phyloP scores from a whole-genome alignment of 2,888 invertebrate species.

The Plagodis dolabraria region DNA sequence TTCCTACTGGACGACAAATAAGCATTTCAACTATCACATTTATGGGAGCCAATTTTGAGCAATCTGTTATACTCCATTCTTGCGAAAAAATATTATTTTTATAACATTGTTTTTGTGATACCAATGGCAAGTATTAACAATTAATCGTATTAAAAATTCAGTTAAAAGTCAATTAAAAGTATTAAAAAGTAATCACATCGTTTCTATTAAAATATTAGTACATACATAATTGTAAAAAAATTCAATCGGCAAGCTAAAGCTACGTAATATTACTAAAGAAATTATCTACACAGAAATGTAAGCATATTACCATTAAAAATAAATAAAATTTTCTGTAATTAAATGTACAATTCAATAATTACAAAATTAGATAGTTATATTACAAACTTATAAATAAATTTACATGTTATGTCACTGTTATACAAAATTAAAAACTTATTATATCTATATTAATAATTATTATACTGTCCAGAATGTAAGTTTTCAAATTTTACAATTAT shows the following conservation, averaged over 20 bases:
- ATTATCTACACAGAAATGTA: constrained; percentile 62
- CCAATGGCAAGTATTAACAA: constrained; percentile 65
- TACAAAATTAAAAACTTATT: constrained; percentile 51
- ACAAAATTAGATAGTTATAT: constrained; percentile 15
- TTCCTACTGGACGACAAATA: constrained; percentile 51
- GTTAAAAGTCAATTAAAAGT: too few species aligned
- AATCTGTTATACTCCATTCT: constrained; percentile 28
- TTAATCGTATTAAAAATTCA: too few species aligned
- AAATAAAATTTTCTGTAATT: constrained; percentile 50
- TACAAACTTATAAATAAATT: constrained; percentile 26
- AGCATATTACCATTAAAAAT: constrained; percentile 57
- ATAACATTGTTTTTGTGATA: constrained; percentile 56
- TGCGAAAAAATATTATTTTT: constrained; percentile 10
- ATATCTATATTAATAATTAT: constrained; percentile 35
- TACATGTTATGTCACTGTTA: constrained; percentile 47
- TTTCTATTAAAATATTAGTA: constrained; percentile 33
- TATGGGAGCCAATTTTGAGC: constrained; percentile 33
- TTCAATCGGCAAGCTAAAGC: constrained; percentile 67
- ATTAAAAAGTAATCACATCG: constrained; percentile 41
- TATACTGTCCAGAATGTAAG: too few species aligned
- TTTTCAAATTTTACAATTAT: too few species aligned
- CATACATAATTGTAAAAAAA: constrained; percentile 45
- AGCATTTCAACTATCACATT: constrained; percentile 55
- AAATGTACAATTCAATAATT: constrained; percentile 57
- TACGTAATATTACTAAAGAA: constrained; percentile 43